Evolutionary conservation across 2,888 invertebrate species (phyloP), one percentile per base, ranked within the genome.

Genomic region (Agrochola litura): DNA sequence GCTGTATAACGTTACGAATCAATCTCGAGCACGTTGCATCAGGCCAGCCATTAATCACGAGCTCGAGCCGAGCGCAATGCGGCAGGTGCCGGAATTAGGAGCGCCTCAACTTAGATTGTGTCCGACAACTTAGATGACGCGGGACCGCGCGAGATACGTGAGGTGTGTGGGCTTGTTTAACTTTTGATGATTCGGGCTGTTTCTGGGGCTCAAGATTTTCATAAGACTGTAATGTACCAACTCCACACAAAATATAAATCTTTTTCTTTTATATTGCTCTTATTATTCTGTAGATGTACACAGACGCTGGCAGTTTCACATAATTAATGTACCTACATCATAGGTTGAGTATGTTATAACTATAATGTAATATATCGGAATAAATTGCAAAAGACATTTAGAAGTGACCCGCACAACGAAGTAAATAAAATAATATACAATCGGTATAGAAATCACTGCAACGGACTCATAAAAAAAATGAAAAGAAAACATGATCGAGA

Each of bases 41-140:
- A 82, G 10, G 54, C 14, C 54, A n/a, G 65, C 30, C 60, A 79
- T 79, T 82, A 79, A 61, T 79, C 79, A 82, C 54, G 66, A 25
- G 37, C 54, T n/a, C 30, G 61, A 49, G 65, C 63, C 37, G 71
- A 54, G 81, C 82, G 86, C 84, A 82, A 12, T 77, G 80, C 64
- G 84, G 80, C 83, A 73, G 79, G 77, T 80, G 73, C 77, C 58
- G 64, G 72, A 74, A 77, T 73, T 73, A 76, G 77, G 68, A 70
- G 78, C 56, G 66, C 61, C 63, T 84, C 85, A 87, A 89, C 88
- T 89, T 91, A 89, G 88, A 91, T 89, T 87, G 89, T 88, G 88
- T 85, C 86, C 79, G 81, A 79, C 73, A 89, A 90, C 89, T 90
- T 88, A 84, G 82, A 90, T 90, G 90, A 91, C 82, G 85, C 14